Base-by-base conservation (phyloP, 2,113 vertebrate genomes). In the Recurvirostra avosetta region DNA sequence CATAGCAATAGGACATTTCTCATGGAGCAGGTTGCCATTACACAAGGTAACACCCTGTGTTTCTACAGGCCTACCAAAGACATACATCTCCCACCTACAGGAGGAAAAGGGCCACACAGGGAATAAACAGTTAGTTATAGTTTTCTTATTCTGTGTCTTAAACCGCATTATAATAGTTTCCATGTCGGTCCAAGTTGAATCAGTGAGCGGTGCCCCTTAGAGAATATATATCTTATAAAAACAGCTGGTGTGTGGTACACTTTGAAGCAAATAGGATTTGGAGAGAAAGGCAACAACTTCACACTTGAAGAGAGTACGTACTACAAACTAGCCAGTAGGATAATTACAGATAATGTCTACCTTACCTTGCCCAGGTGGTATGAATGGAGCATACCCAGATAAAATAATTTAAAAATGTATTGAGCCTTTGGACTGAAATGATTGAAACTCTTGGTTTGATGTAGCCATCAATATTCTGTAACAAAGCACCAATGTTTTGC, bases 191-290 rank as follows among this genome's bases (percentile, higher is more conserved):
- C 74, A 40, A 79, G n/a, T 3, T 74, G 36, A 47, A 56, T 68
- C 61, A 40, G 49, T 9, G 25, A 43, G 41, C 3, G 1, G n/a
- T 61, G 21, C 22, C 27, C 13, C 43, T 47, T 55, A 32, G 30
- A 53, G 58, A 82, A 47, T 27, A n/a, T 30, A 19, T 15, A 20
- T n/a, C 20, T 66, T 32, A 19, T 11, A 53, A 59, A 58, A 47
- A 55, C 8, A 34, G 47, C 15, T 1, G 0, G 13, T 18, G 7
- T 38, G 14, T 49, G 36, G 30, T 55, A 16, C 0, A 3, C n/a
- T 63, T 49, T 41, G 30, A 49, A 49, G 45, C 20, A 25, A 38
- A 50, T 17, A 38, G 36, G 19, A 23, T 70, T 58, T 32, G 36
- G 40, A 61, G 38, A 71, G 21, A 34, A 8, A 79, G 67, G 47